Conservation (phyloP, 2,797 vertebrate species). For the Galagoides demidoff region DNA sequence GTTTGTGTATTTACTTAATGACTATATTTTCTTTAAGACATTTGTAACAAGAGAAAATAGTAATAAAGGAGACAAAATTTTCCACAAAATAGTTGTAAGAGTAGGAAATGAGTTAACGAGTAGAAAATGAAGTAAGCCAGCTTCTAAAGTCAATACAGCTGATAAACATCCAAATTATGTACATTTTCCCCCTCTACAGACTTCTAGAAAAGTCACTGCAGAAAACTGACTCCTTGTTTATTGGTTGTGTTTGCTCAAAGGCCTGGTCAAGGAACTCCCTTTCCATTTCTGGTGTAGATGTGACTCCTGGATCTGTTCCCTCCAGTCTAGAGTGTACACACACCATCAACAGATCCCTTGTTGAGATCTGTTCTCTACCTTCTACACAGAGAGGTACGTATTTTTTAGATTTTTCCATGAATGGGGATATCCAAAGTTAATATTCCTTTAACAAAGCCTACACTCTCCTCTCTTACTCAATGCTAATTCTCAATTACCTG, state of each 20-base stretch:
- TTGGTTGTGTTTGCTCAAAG: neutral
- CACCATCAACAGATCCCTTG: neutral
- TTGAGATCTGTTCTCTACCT: neutral
- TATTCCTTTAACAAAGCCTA: slow-evolving; percentile 17
- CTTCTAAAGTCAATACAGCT: neutral
- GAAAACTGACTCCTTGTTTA: neutral
- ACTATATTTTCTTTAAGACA: neutral
- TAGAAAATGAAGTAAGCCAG: neutral
- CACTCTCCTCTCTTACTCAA: neutral
- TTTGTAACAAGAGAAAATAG: neutral
- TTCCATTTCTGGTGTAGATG: neutral
- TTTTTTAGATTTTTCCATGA: neutral
- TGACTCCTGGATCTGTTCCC: too few relatives aligned
- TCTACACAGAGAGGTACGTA: neutral
- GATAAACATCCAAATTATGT: neutral
- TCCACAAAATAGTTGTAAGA: neutral
- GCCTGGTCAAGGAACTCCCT: neutral
- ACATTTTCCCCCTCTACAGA: neutral
- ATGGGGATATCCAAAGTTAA: neutral
- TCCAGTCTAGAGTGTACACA: neutral
- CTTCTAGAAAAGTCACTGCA: neutral
- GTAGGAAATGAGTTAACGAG: neutral
- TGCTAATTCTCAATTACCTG: slow-evolving; percentile 41
- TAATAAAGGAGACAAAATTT: neutral
- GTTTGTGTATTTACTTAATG: neutral